Percentiles rank a stretch among this genome's conserved stretches.
phyloP scores from a whole-genome alignment of 2,113 vertebrate species.

The Nematolebias whitei region DNA sequence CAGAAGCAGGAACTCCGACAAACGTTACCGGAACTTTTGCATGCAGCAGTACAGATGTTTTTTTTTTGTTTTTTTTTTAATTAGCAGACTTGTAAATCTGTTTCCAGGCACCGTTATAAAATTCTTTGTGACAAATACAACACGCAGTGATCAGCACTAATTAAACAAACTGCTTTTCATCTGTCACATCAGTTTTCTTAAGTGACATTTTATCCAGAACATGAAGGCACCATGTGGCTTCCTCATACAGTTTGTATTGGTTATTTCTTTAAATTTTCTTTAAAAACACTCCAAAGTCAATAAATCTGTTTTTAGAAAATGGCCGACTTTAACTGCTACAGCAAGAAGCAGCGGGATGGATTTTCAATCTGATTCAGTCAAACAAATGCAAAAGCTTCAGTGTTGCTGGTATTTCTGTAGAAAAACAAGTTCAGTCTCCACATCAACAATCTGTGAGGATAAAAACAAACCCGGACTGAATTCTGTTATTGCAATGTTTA shows the following conservation, averaged over 20 bases:
- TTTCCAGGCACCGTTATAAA: not conserved
- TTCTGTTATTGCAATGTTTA: constrained; percentile 18
- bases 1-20: too few species aligned
- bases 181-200: not conserved
- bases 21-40: too few species aligned
- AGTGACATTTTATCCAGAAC: not conserved
- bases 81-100: too few species aligned
- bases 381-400: constrained; percentile 21
- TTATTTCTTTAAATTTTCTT: constrained; percentile 22
- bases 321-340: constrained; percentile 15
- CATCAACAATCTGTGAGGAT: constrained; percentile 35
- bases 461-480: constrained; percentile 27
- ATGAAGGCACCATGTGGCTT: not conserved
- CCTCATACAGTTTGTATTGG: constrained; percentile 10
- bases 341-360: constrained; percentile 27
- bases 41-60: too few species aligned
- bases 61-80: too few species aligned
- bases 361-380: constrained; percentile 46
- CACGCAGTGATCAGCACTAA: not conserved
- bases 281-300: constrained; percentile 34
- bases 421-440: constrained; percentile 18
- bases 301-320: constrained; percentile 18
- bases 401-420: constrained; percentile 16
- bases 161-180: not conserved
- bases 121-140: constrained; percentile 16